Evolutionary conservation across 2,888 invertebrate genomes (phyloP).

Genomic region (Ophion costatus): DNA sequence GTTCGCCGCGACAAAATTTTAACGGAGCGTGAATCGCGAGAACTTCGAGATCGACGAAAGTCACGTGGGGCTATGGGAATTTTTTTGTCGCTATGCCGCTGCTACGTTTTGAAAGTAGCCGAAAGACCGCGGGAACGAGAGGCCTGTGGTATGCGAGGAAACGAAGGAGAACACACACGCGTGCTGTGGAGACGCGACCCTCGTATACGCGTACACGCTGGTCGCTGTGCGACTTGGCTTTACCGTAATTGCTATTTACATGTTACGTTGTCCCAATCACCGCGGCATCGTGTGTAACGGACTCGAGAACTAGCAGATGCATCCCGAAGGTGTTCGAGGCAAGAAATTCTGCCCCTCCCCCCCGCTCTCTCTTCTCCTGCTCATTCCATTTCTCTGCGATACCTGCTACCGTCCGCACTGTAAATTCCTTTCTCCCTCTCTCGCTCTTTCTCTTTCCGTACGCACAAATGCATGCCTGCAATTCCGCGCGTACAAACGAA

Average conservation of each 20-base stretch:
- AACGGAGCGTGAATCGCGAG: too few relatives aligned
- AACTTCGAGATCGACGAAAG: too few relatives aligned
- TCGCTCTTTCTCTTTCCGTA: neutral
- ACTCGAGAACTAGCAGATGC: constrained; percentile 75
- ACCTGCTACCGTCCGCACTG: too few relatives aligned
- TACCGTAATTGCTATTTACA: constrained; percentile 67
- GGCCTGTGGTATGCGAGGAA: neutral
- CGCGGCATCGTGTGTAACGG: constrained; percentile 61
- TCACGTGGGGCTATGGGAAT: too few relatives aligned
- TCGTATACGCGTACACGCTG: neutral
- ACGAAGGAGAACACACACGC: constrained; percentile 1
- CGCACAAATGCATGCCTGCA: neutral
- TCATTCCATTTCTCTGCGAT: too few relatives aligned
- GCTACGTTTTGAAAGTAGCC: constrained; percentile 15
- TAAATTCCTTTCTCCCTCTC: too few relatives aligned
- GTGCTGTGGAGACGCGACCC: neutral
- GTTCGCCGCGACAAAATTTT: too few relatives aligned
- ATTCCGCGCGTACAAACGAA: too few relatives aligned
- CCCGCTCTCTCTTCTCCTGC: neutral
- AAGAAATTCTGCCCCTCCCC: constrained; percentile 80
- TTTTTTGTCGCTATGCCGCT: neutral
- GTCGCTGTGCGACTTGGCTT: constrained; percentile 52
- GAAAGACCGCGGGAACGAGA: neutral
- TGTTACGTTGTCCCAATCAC: constrained; percentile 43
- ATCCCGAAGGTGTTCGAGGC: constrained; percentile 81